Conservation (phyloP, 92 coral and sea anemone species). For the Metridium senile region DNA sequence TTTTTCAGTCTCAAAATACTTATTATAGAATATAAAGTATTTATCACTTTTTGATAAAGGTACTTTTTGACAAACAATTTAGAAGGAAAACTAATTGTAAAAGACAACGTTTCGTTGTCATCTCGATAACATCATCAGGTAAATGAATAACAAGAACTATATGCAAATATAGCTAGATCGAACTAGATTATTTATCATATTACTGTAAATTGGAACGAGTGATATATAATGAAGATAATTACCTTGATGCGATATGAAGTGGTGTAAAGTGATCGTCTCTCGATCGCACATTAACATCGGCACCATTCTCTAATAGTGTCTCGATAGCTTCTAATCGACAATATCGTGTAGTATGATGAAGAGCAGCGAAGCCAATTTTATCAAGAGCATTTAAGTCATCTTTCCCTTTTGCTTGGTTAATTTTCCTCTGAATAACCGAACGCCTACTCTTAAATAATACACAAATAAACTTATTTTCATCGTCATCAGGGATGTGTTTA, state of each 20-base stretch:
- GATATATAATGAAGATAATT: no score
- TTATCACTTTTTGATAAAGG: no score
- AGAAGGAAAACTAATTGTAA: no score
- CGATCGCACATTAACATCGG: constrained; percentile 52
- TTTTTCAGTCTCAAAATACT: no score
- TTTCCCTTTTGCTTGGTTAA: neutral
- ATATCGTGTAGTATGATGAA: constrained; percentile 66
- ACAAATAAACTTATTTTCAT: neutral
- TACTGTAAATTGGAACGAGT: neutral
- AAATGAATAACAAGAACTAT: no score
- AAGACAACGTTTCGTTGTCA: no score
- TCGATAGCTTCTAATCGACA: constrained; percentile 54
- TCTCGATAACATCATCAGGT: no score
- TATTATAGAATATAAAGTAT: no score
- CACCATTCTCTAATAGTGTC: constrained; percentile 53
- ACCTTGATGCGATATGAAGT: constrained; percentile 81
- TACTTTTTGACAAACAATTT: no score
- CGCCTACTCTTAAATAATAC: neutral
- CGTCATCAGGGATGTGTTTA: neutral
- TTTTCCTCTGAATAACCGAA: neutral
- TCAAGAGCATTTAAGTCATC: constrained; percentile 32
- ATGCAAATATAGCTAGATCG: no score
- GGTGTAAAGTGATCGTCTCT: constrained; percentile 56
- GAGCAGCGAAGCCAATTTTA: constrained; percentile 58
- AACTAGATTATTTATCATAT: no score